Percentiles rank a stretch among this genome's conserved stretches.
These are phyloP conservation scores for Ethmia dodecea DNA, from an alignment of 2,888 invertebrate genomes.

Conservation along the genomic window DNA sequence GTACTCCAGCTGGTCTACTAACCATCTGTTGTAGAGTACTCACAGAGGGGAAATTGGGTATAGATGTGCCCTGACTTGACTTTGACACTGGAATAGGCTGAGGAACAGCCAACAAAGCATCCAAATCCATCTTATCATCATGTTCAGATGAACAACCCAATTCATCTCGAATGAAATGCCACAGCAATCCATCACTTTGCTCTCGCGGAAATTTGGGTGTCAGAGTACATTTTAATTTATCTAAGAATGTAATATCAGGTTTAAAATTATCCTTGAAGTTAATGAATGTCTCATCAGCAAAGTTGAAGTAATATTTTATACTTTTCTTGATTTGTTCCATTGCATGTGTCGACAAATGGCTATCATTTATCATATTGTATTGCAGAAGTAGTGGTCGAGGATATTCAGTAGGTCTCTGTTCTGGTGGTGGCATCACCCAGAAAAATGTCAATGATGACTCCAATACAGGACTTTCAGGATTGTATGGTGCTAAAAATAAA, in stretches of 20 bases:
- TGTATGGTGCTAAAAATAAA: conserved; percentile 84
- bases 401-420: conserved; percentile 93
- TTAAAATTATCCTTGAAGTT: conserved; percentile 80
- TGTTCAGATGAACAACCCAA: conserved; percentile 82
- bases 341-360: conserved; percentile 86
- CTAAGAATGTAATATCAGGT: conserved; percentile 86
- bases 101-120: conserved; percentile 77
- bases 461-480: conserved; percentile 86
- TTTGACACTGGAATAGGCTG: conserved; percentile 69
- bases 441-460: conserved; percentile 92
- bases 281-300: conserved; percentile 59
- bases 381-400: conserved; percentile 94
- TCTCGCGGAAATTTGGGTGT: conserved; percentile 90
- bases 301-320: conserved; percentile 88
- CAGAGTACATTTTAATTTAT: conserved; percentile 89
- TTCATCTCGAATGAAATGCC: conserved; percentile 88
- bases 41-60: conserved; percentile 67
- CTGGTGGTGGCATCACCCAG: conserved; percentile 98
- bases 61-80: conserved; percentile 50
- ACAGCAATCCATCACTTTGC: conserved; percentile 85
- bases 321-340: conserved; percentile 92
- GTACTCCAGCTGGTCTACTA: conserved; percentile 67
- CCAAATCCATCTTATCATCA: conserved; percentile 82
- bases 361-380: conserved; percentile 90
- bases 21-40: conserved; percentile 74